These are phyloP conservation scores for Ramphastos sulfuratus DNA, from an alignment of 2,113 vertebrate genomes.

Conservation along the genomic window DNA sequence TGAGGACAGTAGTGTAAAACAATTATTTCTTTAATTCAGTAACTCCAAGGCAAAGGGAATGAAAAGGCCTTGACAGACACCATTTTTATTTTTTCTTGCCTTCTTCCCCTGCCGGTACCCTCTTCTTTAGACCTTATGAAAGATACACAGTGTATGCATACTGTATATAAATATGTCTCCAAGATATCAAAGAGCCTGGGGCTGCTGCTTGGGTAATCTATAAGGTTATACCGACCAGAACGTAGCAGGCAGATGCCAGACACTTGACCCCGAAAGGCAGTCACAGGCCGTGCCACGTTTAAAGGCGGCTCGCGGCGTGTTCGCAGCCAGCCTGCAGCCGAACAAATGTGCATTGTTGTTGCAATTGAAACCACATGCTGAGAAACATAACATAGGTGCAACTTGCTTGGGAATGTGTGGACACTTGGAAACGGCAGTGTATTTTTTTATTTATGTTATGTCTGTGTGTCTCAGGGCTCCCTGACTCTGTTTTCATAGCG, in stretches of 20 bases:
- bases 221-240: conserved; percentile 66
- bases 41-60: background rate
- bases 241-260: conserved; percentile 51
- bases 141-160: background rate
- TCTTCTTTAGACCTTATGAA: background rate
- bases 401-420: conserved; percentile 49
- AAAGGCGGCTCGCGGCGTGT: conserved; percentile 18
- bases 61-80: background rate
- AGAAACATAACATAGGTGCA: conserved; percentile 60
- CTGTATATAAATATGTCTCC: background rate
- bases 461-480: conserved; percentile 32
- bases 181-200: conserved; percentile 49
- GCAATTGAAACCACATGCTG: conserved; percentile 80
- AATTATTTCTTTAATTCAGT: background rate
- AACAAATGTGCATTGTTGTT: conserved; percentile 77
- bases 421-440: conserved; percentile 50
- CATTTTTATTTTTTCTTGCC: background rate
- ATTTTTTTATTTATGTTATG: conserved; percentile 65
- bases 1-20: background rate
- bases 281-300: conserved; percentile 47
- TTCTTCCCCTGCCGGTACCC: background rate
- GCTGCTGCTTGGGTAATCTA: conserved; percentile 48
- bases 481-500: conserved; percentile 40
- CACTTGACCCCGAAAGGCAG: conserved; percentile 65
- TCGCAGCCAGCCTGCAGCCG: conserved; percentile 10